A percentile compares a stretch with the other conserved stretches of the same genome.
Conservation (phyloP, 2,113 vertebrate species). For the Indicator indicator region DNA sequence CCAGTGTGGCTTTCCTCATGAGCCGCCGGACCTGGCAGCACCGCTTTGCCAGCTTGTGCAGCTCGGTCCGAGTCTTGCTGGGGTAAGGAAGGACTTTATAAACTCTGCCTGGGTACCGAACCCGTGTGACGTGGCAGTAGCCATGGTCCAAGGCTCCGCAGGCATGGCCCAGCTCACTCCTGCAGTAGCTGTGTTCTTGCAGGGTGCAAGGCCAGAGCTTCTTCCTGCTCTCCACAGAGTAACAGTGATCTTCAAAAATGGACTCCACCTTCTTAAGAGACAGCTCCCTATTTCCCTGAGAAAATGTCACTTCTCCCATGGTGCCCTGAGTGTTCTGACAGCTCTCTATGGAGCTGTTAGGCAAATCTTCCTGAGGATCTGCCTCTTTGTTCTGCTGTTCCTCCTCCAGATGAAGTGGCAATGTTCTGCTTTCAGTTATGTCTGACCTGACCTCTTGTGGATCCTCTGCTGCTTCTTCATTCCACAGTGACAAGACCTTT, state of each 20-base stretch:
- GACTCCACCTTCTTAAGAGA: fast-evolving
- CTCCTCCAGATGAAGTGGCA: too few relatives aligned
- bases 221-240: neutral
- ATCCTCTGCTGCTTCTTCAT: neutral
- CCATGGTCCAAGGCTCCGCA: neutral
- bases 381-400: too few relatives aligned
- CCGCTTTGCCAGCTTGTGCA: neutral
- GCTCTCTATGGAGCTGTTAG: neutral
- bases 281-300: fast-evolving
- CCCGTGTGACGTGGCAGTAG: neutral
- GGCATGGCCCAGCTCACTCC: neutral
- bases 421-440: too few relatives aligned
- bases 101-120: fast-evolving
- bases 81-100: too few relatives aligned
- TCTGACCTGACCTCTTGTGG: neutral
- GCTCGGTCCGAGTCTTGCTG: too few relatives aligned
- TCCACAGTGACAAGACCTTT: fast-evolving
- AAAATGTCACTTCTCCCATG: fast-evolving
- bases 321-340: neutral
- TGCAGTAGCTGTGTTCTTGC: neutral
- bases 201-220: neutral
- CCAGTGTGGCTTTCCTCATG: neutral
- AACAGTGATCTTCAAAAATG: neutral
- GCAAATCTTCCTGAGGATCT: neutral
- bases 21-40: too few relatives aligned